These are phyloP conservation scores for Stichodactyla mertensii DNA, from an alignment of 64 coral and sea anemone species.

Conservation along the genomic window DNA sequence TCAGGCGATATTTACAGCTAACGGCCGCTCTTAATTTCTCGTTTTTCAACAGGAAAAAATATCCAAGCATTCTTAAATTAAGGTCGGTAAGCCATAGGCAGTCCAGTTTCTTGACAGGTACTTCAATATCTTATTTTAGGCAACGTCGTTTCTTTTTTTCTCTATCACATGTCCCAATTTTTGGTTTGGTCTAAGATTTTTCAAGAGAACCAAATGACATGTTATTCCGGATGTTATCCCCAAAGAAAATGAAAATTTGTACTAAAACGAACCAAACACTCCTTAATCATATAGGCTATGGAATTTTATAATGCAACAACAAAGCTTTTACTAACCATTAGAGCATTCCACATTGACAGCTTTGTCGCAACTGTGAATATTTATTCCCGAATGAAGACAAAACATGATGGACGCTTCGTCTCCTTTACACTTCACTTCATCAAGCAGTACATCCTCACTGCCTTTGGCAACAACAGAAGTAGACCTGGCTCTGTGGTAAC, in stretches of 20 bases:
- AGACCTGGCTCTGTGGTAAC: background rate
- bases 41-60: too few species aligned
- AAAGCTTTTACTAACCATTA: background rate
- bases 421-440: conserved; percentile 7
- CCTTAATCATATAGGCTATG: background rate
- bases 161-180: too few species aligned
- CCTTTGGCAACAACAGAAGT: background rate
- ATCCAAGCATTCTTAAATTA: too few species aligned
- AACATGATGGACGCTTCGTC: conserved; percentile 4
- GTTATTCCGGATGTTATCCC: background rate
- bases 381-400: background rate
- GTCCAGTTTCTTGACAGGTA: too few species aligned
- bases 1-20: too few species aligned
- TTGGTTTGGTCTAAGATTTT: too few species aligned
- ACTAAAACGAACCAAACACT: background rate
- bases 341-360: background rate
- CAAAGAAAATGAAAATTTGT: background rate
- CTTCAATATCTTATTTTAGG: too few species aligned
- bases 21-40: too few species aligned
- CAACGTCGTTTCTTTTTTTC: too few species aligned
- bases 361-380: background rate
- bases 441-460: background rate
- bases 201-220: too few species aligned
- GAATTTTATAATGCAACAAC: background rate
- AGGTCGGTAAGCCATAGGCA: too few species aligned